These are phyloP conservation scores for Sceliomorpha sp. DNA, from an alignment of 2,888 invertebrate genomes.

Conservation along the genomic window DNA sequence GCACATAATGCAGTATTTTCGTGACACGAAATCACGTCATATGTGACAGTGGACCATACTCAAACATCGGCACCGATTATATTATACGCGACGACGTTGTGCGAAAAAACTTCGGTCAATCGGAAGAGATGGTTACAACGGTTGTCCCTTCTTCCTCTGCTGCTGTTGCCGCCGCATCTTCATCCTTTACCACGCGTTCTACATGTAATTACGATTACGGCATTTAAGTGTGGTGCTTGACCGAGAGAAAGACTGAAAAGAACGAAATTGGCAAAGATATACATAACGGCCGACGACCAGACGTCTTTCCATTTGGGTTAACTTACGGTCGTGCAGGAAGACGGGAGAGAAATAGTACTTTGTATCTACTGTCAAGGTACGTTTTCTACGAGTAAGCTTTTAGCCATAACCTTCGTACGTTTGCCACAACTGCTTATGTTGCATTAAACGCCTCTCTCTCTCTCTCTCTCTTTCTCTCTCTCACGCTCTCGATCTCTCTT, in stretches of 20 bases:
- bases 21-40: conserved; percentile 37
- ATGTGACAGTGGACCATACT: conserved; percentile 34
- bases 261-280: too few species aligned
- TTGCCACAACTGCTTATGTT: conserved; percentile 29
- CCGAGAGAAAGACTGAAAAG: neutral
- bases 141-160: too few species aligned
- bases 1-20: conserved; percentile 32
- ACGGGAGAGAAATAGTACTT: conserved; percentile 53
- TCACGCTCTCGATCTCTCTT: neutral
- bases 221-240: conserved; percentile 17
- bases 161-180: too few species aligned
- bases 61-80: too few species aligned
- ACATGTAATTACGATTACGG: conserved; percentile 9
- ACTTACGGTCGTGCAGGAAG: conserved; percentile 63
- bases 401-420: conserved; percentile 63
- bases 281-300: too few species aligned
- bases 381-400: conserved; percentile 58
- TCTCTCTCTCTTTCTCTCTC: neutral
- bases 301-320: conserved; percentile 7
- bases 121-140: conserved; percentile 36
- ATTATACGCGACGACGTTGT: too few species aligned
- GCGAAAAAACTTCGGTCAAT: conserved; percentile 8
- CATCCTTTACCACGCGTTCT: conserved; percentile 24
- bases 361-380: conserved; percentile 73
- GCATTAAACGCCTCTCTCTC: conserved; percentile 8